phyloP scores from a whole-genome alignment of 2,888 invertebrate genomes.

The Lasioglossum malachurum region DNA sequence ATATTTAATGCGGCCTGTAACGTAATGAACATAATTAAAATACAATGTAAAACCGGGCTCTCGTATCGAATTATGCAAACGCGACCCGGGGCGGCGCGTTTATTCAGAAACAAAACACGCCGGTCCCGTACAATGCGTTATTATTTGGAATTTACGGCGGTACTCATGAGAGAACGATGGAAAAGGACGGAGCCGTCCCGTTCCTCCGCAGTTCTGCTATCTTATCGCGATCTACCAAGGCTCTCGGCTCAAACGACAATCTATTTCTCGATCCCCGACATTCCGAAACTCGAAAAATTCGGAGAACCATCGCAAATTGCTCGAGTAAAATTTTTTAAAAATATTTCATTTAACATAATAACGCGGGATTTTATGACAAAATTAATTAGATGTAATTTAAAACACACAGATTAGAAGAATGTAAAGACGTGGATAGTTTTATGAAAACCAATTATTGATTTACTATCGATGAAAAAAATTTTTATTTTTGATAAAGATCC shows the following conservation, averaged over 20 bases:
- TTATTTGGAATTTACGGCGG: slow-evolving; percentile 56
- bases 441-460: neutral
- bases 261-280: neutral
- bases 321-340: fast-evolving
- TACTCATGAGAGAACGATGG: slow-evolving; percentile 46
- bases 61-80: slow-evolving; percentile 60
- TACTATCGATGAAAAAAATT: too few relatives aligned
- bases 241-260: slow-evolving; percentile 24
- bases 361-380: too few relatives aligned
- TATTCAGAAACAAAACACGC: slow-evolving; percentile 59
- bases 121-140: slow-evolving; percentile 51
- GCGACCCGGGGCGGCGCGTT: slow-evolving; percentile 38
- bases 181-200: slow-evolving; percentile 51
- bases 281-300: neutral
- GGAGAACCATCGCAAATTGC: neutral
- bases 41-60: slow-evolving; percentile 53
- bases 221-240: slow-evolving; percentile 55
- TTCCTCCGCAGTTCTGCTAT: slow-evolving; percentile 45
- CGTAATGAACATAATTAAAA: slow-evolving; percentile 59
- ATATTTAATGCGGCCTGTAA: slow-evolving; percentile 43
- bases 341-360: neutral
- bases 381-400: neutral
- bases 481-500: neutral
- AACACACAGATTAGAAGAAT: neutral
- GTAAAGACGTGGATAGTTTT: neutral